These are phyloP conservation scores for Cirrhinus molitorella DNA, from an alignment of 2,797 vertebrate genomes.

Conservation along the genomic window DNA sequence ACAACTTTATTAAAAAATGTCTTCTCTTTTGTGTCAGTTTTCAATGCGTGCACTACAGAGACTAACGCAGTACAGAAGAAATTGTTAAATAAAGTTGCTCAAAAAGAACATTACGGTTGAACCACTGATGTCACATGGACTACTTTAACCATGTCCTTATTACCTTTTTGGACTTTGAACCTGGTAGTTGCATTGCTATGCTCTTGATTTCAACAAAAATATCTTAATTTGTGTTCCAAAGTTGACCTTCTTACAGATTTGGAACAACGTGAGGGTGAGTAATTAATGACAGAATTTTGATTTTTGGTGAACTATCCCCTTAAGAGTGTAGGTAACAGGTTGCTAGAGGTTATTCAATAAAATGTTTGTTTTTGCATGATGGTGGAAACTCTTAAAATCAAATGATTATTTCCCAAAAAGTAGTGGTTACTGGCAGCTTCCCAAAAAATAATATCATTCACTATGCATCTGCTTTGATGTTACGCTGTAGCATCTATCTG, in stretches of 20 bases:
- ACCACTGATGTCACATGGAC: too few relatives aligned
- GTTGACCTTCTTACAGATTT: not conserved
- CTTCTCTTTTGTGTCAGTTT: not conserved
- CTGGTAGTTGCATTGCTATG: not conserved
- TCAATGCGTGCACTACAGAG: not conserved
- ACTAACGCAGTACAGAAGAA: too few relatives aligned
- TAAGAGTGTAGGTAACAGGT: not conserved
- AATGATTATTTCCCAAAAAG: not conserved
- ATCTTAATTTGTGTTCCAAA: not conserved
- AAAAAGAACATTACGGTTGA: too few relatives aligned
- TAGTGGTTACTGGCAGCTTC: not conserved
- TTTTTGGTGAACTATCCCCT: not conserved
- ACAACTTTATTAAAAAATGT: not conserved
- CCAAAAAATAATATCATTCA: not conserved
- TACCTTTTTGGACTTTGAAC: not conserved
- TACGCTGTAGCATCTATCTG: conserved; percentile 5
- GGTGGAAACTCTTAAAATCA: not conserved
- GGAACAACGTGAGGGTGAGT: not conserved
- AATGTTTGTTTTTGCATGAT: not conserved
- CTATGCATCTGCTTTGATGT: not conserved
- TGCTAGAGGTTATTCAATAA: not conserved
- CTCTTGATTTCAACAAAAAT: not conserved
- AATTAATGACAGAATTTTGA: not conserved
- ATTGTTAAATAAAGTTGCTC: too few relatives aligned
- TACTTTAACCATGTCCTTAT: too few relatives aligned